Evolutionary conservation across 2,113 vertebrate genomes (phyloP).

Genomic region (Gracilinanus agilis): DNA sequence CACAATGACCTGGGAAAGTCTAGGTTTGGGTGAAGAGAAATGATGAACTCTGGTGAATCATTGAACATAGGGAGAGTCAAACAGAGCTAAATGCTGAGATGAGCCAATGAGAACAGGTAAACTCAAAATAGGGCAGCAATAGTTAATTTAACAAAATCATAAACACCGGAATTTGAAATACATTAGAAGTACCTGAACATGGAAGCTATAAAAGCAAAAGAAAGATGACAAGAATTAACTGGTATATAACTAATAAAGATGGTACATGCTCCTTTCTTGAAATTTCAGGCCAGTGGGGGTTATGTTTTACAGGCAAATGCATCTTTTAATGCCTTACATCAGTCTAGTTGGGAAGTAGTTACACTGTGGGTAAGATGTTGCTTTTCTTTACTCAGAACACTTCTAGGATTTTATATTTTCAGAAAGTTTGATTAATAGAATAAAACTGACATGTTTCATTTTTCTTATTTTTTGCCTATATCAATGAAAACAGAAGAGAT

Average conservation of each 20-base stretch:
- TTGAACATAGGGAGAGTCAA: not conserved
- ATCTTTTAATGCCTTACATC: not conserved
- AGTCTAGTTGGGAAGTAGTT: not conserved
- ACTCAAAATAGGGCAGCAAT: not conserved
- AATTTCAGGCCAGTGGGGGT: too few species aligned
- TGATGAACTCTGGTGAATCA: not conserved
- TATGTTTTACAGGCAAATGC: not conserved
- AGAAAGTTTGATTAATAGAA: not conserved
- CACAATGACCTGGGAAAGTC: not conserved
- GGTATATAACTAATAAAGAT: too few species aligned
- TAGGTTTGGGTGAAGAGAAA: not conserved
- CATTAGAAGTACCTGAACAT: too few species aligned
- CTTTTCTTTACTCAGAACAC: not conserved
- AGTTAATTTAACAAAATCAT: not conserved
- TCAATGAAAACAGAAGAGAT: not conserved
- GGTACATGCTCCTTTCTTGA: too few species aligned
- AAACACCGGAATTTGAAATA: not conserved
- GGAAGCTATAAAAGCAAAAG: too few species aligned
- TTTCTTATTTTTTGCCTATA: not conserved
- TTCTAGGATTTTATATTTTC: not conserved
- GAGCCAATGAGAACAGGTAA: not conserved
- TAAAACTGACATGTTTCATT: not conserved
- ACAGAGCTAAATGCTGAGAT: not conserved
- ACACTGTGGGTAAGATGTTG: not conserved
- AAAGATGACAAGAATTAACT: too few species aligned